Base-by-base conservation (phyloP, 1,140 invertebrate genomes). In the Cyphomyrmex costatus region DNA sequence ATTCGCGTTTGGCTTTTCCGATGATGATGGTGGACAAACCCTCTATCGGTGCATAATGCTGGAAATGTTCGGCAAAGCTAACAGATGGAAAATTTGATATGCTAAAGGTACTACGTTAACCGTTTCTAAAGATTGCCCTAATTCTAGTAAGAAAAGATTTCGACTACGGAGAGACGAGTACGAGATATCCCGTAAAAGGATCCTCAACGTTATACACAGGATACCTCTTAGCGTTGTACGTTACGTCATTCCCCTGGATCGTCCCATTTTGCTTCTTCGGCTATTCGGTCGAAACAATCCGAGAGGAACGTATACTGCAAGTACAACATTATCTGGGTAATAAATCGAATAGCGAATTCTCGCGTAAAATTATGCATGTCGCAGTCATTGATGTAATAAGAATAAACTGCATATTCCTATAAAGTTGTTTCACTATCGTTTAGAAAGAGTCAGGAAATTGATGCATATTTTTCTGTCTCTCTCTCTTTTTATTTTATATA, bases 281-380 rank as follows among this genome's bases (percentile, higher is more conserved):
- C 97, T 96, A 99, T 98, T 96, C 98, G 96, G 94, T 99, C 98
- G 95, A 99, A 98, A 95, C 98, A 99, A 93, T 99, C 98, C 94
- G 97, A 97, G 93, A 99, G 97, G 96, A 98, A 99, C 92, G 98
- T 97, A 94, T 98, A 98, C 98, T 99, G 96, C 63, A 97, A 97
- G 88, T 92, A 91, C 92, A 90, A 63, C n/a, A 27, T 53, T n/a
- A 56, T n/a, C n/a, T 70, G 14, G 16, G 8, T 61, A 63, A 60
- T 24, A 5, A 10, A 71, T 58, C 19, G 24, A 14, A 14, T 0
- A 10, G 5, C 14, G 19, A 33, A 4, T 36, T 21, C 1, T 21
- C 1, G 24, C 51, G 14, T 42, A 49, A 36, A 68, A 36, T 60
- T 21, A n/a, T 36, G 10, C n/a, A 2, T 21, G 16, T 42, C 36